Base-by-base conservation (phyloP, 2,888 invertebrate genomes). In the Cephus pulcher region DNA sequence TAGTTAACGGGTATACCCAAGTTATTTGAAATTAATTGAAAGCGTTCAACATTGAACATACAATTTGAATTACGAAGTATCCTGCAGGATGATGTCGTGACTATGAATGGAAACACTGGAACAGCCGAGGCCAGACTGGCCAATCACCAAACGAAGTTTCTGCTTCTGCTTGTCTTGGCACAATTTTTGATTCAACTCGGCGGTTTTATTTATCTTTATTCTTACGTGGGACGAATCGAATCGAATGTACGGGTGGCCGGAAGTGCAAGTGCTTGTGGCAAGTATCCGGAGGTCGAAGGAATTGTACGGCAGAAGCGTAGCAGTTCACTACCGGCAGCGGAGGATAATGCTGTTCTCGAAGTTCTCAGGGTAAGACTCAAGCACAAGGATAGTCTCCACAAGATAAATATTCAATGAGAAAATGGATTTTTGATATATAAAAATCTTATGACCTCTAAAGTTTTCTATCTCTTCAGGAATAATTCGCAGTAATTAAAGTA, bases 321-420 rank as follows among this genome's bases (percentile, higher is more conserved):
- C 82, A 88, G 89, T 76, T 85, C 88, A 1, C 79, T 90, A 71
- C 89, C 90, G 11, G 84, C 87, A 4, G 77, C 89, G 11, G 91
- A 90, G 78, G 90, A 91, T 82, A 91, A 91, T 79, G 88, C 90
- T 12, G 90, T 91, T 30, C 88, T 88, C 11, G 90, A 90, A 76
- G 81, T 87, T 69, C 88, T 88, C 77, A 86, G 89, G 86, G 91
- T 91, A 40, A 40, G 40, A 40, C 15, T 40, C 4, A 40, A 40
- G 4, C 4, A 0, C 12, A 40, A 40, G 40, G 4, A 15, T 15
- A 40, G 40, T 40, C 40, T 40, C 12, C 15, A 4, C 40, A 15
- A 40, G 15, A 40, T 40, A 40, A 40, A 40, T 40, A 40, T 40
- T 40, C 15, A 40, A 1, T 40, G 40, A 15, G 15, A 40, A 40